phyloP scores from a whole-genome alignment of 2,888 invertebrate species.

The Pecten maximus region DNA sequence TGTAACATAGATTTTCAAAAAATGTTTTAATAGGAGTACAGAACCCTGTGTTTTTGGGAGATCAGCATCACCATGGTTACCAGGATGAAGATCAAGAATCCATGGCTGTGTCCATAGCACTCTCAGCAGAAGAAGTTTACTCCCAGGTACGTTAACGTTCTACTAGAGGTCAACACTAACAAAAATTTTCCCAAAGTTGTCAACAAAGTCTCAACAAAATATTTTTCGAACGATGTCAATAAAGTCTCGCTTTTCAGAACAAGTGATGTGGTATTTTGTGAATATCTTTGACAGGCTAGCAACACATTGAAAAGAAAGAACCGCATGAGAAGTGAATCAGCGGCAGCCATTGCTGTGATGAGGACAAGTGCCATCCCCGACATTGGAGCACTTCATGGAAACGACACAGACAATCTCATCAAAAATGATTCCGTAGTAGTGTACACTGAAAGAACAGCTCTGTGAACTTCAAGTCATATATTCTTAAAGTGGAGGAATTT shows the following conservation, averaged over 20 bases:
- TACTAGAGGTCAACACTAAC: too few species aligned
- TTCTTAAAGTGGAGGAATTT: neutral
- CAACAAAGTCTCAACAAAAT: too few species aligned
- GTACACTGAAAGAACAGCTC: constrained; percentile 91
- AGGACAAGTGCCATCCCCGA: constrained; percentile 85
- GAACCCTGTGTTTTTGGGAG: constrained; percentile 62
- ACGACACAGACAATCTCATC: constrained; percentile 87
- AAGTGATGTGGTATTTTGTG: neutral
- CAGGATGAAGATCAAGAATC: constrained; percentile 64
- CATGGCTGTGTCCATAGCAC: constrained; percentile 64
- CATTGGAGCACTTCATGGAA: constrained; percentile 70
- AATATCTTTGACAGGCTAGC: constrained; percentile 59
- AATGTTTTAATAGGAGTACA: constrained; percentile 62
- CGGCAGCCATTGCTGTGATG: constrained; percentile 90
- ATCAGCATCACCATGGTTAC: constrained; percentile 56
- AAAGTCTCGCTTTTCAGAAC: too few species aligned
- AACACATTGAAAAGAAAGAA: constrained; percentile 88
- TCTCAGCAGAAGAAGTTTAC: constrained; percentile 71
- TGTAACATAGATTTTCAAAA: too few species aligned
- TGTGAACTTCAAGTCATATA: constrained; percentile 82
- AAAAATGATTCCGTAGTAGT: constrained; percentile 87
- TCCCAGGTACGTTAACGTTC: constrained; percentile 65
- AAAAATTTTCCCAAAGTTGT: too few species aligned
- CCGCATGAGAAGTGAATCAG: constrained; percentile 91
- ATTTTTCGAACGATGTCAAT: too few species aligned